phyloP scores from a whole-genome alignment of 2,797 vertebrate genomes.

The Poeciliopsis presidionis region DNA sequence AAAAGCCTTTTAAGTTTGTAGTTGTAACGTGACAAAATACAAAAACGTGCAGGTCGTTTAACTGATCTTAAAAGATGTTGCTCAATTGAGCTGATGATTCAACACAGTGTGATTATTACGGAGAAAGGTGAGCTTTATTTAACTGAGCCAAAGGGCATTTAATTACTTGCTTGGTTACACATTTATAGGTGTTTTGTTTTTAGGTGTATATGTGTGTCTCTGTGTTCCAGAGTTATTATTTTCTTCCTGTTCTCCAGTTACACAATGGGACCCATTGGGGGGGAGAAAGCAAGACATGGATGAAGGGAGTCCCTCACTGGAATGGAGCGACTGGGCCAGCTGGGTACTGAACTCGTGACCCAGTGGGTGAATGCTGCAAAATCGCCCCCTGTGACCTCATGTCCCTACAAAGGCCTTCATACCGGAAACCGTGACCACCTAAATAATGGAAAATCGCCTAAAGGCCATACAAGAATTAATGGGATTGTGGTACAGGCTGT shows the following conservation, averaged over 20 bases:
- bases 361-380: slow-evolving; percentile 38
- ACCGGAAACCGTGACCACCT: slow-evolving; percentile 64
- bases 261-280: slow-evolving; percentile 45
- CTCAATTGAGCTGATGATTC: slow-evolving; percentile 44
- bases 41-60: background rate
- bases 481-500: slow-evolving; percentile 69
- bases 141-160: slow-evolving; percentile 61
- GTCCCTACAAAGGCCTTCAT: slow-evolving; percentile 60
- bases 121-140: slow-evolving; percentile 45
- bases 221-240: slow-evolving; percentile 40
- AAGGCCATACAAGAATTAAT: slow-evolving; percentile 72
- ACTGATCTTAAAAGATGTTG: background rate
- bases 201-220: slow-evolving; percentile 18
- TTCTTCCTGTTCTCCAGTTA: slow-evolving; percentile 51
- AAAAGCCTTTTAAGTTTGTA: background rate
- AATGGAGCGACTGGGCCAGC: slow-evolving; percentile 31
- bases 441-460: slow-evolving; percentile 76
- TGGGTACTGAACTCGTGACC: slow-evolving; percentile 66
- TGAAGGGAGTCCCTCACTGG: slow-evolving; percentile 53
- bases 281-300: slow-evolving; percentile 49
- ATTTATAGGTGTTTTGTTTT: slow-evolving; percentile 70
- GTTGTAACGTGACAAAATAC: background rate
- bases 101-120: slow-evolving; percentile 49
- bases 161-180: slow-evolving; percentile 74
- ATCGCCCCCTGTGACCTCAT: slow-evolving; percentile 56